Base-by-base conservation (phyloP, 2,797 vertebrate species). In the Diglossa cyanea region DNA sequence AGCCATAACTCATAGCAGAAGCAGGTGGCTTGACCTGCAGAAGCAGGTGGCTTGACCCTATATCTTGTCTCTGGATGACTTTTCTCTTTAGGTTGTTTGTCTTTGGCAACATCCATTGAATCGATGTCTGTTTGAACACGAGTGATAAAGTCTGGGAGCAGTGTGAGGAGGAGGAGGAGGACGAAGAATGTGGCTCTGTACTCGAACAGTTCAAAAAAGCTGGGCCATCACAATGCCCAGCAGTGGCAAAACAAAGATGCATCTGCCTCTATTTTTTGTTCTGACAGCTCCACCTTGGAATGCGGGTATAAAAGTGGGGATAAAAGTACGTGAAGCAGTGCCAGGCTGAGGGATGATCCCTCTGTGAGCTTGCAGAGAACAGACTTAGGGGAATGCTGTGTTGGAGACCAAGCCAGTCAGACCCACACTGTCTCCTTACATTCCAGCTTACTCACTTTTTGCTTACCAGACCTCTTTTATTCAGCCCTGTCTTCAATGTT, bases 251-350 rank as follows among this genome's bases (percentile, higher is more conserved):
- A 26, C 12, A 42, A 25, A 62, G 10, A 23, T 30, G 14, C 12
- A 33, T 9, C 17, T 71, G 16, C 3, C 26, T 35, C 37, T 42
- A 2, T 3, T 45, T 60, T 79, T 51, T 5, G 13, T 47, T 84
- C 39, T 57, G 26, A 31, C 26, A 47, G 30, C 10, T 57, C 31
- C 5, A 2, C 6, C n/a, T 63, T 61, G 39, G 12, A 28, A 19
- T 0, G 0, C 8, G 30, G 19, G 39, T 17, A 39, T 8, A 57
- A 89, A 86, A 66, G 0, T 8, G 30, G 19, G 39, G 15, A n/a
- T 9, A 57, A 89, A 87, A 62, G 16, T 25, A 35, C 4, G 6
- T 1, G 5, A 61, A 75, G 17, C 0, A 53, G 26, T 11, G 40
- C 42, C 18, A 60, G 35, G 19, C 6, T 70, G 47, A 73, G 35